Percentiles rank a stretch among this genome's conserved stretches.
Evolutionary conservation across 2,113 vertebrate genomes (phyloP).

Genomic region (Heteronetta atricapilla): DNA sequence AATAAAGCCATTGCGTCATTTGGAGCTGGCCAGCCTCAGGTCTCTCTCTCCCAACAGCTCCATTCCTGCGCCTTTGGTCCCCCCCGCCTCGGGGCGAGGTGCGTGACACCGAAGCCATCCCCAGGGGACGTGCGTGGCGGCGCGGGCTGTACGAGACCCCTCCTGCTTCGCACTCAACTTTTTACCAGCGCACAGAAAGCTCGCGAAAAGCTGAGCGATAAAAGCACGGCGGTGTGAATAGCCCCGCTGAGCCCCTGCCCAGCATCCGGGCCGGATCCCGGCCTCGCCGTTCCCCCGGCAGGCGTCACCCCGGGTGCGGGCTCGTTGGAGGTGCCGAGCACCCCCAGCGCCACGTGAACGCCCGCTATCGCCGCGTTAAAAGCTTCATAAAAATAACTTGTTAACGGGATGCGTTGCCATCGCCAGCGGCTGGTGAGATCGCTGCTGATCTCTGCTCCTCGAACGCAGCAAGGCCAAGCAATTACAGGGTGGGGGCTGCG

Average conservation of each 20-base stretch:
- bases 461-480: conserved; percentile 2
- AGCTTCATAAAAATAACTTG: conserved; percentile 53
- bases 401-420: not conserved
- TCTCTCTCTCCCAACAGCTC: not conserved
- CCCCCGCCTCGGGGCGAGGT: not conserved
- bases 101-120: not conserved
- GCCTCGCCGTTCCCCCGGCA: not conserved
- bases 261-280: not conserved
- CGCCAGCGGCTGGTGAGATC: not conserved
- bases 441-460: not conserved
- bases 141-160: not conserved
- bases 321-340: not conserved
- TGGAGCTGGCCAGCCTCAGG: not conserved
- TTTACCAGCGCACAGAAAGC: not conserved
- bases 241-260: not conserved
- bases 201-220: not conserved
- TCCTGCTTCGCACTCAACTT: conserved; percentile 47
- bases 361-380: not conserved
- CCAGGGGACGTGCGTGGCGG: not conserved
- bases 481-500: conserved; percentile 34
- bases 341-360: not conserved
- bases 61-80: not conserved
- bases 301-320: not conserved
- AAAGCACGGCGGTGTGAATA: conserved; percentile 34
- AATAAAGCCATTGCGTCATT: conserved; percentile 8